Evolutionary conservation across 2,113 vertebrate genomes (phyloP).

Genomic region (Perca schrenkii): DNA sequence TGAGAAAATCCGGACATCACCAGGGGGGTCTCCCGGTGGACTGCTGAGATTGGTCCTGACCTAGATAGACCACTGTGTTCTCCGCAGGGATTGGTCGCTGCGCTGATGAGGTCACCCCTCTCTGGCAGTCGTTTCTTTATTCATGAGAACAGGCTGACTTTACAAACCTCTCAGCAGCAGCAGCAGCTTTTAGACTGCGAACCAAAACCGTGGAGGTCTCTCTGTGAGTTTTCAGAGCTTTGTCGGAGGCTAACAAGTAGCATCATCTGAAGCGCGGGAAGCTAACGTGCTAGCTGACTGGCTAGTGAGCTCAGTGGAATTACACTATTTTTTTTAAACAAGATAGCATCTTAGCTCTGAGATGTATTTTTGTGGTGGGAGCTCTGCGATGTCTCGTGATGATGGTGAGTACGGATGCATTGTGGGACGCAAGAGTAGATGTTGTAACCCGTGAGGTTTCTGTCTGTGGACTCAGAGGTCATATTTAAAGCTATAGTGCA

Average conservation of each 20-base stretch:
- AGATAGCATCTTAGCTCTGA: background rate
- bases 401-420: constrained; percentile 57
- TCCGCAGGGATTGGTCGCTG: constrained; percentile 44
- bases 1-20: constrained; percentile 7
- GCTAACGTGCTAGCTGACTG: constrained; percentile 5
- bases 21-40: constrained; percentile 8
- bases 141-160: constrained; percentile 37
- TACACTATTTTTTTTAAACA: too few relatives aligned
- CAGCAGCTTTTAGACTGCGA: constrained; percentile 23
- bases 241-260: background rate
- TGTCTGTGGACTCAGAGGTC: background rate
- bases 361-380: constrained; percentile 52
- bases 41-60: constrained; percentile 32
- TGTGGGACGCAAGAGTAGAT: background rate
- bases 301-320: too few relatives aligned
- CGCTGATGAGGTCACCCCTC: constrained; percentile 38
- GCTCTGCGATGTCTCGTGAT: constrained; percentile 28
- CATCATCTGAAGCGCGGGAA: background rate
- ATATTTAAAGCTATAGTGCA: background rate
- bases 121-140: constrained; percentile 36
- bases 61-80: constrained; percentile 7
- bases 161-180: constrained; percentile 2
- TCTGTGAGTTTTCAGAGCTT: background rate
- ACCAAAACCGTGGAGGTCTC: background rate
- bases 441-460: background rate